Percentiles rank a stretch among this genome's conserved stretches.
These are phyloP conservation scores for Drosophila dunni DNA, from an alignment of 1,140 invertebrate species.

Conservation along the genomic window DNA sequence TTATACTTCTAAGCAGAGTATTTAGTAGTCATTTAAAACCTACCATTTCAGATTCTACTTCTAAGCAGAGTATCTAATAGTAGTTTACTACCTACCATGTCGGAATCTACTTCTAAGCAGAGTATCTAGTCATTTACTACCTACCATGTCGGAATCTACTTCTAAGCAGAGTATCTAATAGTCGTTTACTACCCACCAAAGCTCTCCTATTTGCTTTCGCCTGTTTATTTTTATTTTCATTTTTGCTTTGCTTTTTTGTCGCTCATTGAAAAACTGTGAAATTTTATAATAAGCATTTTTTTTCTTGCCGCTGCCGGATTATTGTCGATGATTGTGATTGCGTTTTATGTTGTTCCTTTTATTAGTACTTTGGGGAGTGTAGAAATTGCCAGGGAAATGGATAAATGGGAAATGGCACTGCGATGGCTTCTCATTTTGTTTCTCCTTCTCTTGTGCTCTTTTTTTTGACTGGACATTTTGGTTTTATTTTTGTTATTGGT, in stretches of 20 bases:
- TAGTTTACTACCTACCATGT: no score
- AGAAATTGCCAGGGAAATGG: constrained; percentile 5
- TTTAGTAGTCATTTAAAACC: no score
- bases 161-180: no score
- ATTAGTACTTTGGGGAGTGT: constrained; percentile 58
- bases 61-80: no score
- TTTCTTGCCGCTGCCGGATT: constrained; percentile 71
- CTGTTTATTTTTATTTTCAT: constrained; percentile 32
- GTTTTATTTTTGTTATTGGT: constrained; percentile 47
- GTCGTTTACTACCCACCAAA: no score
- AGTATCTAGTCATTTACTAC: no score
- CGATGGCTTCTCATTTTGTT: no score
- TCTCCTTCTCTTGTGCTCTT: not conserved
- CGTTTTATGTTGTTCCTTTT: constrained; percentile 82
- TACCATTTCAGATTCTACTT: no score
- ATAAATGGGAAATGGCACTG: not conserved
- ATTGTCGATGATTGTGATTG: constrained; percentile 84
- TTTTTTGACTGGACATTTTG: constrained; percentile 6
- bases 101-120: no score
- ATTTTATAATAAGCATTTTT: constrained; percentile 85
- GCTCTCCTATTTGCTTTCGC: constrained; percentile 15
- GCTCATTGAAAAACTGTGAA: constrained; percentile 84
- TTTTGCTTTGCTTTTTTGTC: constrained; percentile 46
- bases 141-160: no score
- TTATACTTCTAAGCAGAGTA: no score